Conservation (phyloP, 2,113 vertebrate genomes). For the Dicentrarchus labrax region DNA sequence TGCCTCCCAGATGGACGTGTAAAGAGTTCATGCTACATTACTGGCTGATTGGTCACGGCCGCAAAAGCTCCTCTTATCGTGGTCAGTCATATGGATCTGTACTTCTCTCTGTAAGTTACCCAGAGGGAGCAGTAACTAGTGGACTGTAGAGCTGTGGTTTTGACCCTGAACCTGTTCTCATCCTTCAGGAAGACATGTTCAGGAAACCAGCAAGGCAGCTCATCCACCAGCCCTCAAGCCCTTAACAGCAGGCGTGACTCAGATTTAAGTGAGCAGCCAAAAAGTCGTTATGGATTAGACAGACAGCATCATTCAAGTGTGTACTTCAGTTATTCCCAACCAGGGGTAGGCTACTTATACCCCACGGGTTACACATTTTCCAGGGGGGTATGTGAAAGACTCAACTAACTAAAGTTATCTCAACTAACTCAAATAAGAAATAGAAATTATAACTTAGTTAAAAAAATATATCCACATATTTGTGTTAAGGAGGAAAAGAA, state of each 20-base stretch:
- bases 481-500: neutral
- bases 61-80: conserved; percentile 59
- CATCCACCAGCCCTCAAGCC: conserved; percentile 28
- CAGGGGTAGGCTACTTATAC: neutral
- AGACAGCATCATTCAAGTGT: conserved; percentile 28
- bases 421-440: neutral
- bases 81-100: conserved; percentile 64
- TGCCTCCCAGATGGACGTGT: conserved; percentile 63
- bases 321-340: neutral
- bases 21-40: conserved; percentile 73
- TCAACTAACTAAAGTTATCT: no score
- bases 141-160: conserved; percentile 57
- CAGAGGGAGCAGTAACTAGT: conserved; percentile 62
- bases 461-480: neutral
- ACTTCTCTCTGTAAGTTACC: conserved; percentile 51
- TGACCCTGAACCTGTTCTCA: conserved; percentile 64
- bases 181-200: conserved; percentile 43
- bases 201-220: conserved; percentile 43
- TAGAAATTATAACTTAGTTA: neutral
- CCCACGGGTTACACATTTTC: neutral
- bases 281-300: conserved; percentile 27
- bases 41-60: conserved; percentile 63
- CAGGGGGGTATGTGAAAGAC: neutral
- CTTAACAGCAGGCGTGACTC: conserved; percentile 27
- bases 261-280: conserved; percentile 41